phyloP scores from a whole-genome alignment of 2,113 vertebrate genomes.

The Candoia aspera region DNA sequence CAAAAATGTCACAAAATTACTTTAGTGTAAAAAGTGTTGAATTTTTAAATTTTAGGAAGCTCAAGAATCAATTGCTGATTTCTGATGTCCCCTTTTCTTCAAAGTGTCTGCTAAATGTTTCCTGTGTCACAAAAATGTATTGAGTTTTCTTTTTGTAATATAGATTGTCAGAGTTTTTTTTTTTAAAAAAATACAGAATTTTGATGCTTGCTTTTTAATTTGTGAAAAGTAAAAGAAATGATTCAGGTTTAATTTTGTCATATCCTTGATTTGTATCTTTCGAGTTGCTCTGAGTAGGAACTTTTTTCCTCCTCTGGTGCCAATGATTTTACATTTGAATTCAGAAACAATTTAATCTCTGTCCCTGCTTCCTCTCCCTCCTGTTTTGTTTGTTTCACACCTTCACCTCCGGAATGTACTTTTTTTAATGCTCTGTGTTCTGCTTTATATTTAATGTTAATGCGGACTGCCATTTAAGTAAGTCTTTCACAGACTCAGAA shows the following conservation, averaged over 20 bases:
- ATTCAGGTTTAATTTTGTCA: constrained; percentile 34
- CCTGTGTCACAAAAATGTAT: constrained; percentile 67
- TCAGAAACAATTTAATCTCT: neutral
- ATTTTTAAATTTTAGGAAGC: too few species aligned
- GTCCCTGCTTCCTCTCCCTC: neutral
- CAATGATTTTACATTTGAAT: neutral
- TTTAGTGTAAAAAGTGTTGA: neutral
- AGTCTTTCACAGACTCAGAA: constrained; percentile 55
- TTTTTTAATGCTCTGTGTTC: too few species aligned
- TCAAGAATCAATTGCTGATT: constrained; percentile 34
- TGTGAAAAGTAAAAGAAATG: constrained; percentile 40
- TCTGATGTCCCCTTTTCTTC: constrained; percentile 56
- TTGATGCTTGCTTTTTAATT: constrained; percentile 61
- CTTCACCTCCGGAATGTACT: too few species aligned
- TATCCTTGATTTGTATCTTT: constrained; percentile 54
- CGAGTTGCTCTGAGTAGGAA: constrained; percentile 34
- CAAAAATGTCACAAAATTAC: neutral
- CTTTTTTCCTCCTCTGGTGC: too few species aligned
- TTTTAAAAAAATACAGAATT: constrained; percentile 26
- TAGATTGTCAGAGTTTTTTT: constrained; percentile 57
- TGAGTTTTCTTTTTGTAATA: constrained; percentile 62
- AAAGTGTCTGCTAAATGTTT: constrained; percentile 55
- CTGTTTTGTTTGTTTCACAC: too few species aligned
- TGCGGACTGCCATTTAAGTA: constrained; percentile 47
- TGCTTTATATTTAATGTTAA: constrained; percentile 44